A percentile compares a stretch with the other conserved stretches of the same genome.
Conservation (phyloP, 2,888 invertebrate species). For the Andrena bucephala region DNA sequence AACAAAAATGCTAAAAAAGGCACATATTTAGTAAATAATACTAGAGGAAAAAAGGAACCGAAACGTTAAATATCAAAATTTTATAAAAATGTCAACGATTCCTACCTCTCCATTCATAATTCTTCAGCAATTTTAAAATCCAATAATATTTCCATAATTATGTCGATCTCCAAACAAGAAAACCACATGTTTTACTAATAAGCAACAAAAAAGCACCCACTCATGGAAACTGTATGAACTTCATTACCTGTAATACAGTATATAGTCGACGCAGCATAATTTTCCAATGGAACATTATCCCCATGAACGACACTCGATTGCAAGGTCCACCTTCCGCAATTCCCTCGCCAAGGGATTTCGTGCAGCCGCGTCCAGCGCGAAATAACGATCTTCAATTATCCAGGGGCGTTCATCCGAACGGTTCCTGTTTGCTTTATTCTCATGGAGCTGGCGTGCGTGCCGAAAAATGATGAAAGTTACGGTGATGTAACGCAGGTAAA, state of each 20-base stretch:
- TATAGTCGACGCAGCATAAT: background rate
- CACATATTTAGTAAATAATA: no score
- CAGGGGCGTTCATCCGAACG: slow-evolving; percentile 41
- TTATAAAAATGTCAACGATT: no score
- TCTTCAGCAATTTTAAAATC: no score
- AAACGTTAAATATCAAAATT: no score
- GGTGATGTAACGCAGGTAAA: slow-evolving; percentile 73
- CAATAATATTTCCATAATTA: no score
- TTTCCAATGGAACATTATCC: background rate
- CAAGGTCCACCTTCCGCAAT: background rate
- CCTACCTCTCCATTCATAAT: no score
- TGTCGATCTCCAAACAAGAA: no score
- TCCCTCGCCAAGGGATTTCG: slow-evolving; percentile 4
- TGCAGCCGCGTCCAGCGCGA: slow-evolving; percentile 5
- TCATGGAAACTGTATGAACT: no score
- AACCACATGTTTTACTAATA: no score
- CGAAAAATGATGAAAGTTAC: slow-evolving; percentile 72
- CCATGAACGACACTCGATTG: background rate
- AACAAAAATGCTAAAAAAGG: no score
- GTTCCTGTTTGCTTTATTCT: slow-evolving; percentile 54
- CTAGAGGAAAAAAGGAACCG: no score
- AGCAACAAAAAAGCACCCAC: no score
- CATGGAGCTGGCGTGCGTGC: slow-evolving; percentile 50
- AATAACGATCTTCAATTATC: slow-evolving; percentile 61
- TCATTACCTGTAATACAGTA: background rate